Base-by-base conservation (phyloP, 2,797 vertebrate species). In the Otus scops region DNA sequence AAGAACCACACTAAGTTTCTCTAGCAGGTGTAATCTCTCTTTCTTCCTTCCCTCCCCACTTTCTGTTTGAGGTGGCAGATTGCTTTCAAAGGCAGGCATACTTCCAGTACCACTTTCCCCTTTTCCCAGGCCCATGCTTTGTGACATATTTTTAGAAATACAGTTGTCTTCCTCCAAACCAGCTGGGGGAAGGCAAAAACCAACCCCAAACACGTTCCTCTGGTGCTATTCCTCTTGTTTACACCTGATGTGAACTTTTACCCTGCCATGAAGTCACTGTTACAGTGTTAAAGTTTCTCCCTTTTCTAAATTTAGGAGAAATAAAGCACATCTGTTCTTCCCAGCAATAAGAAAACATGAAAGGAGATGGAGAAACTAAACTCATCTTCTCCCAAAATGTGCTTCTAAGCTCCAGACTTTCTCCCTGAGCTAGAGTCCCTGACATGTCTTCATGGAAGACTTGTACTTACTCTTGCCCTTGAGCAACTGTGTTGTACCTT, bases 251-350 rank as follows among this genome's bases (percentile, higher is more conserved):
- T 39, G 60, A 65, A 6, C n/a, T 12, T 23, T 43, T 34, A 39
- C 13, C 16, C 13, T 78, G 22, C 26, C 18, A 9, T 23, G 17
- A 88, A 47, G 45, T 73, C 48, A 48, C n/a, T n/a, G 11, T 39
- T 57, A 8, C 8, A 59, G 19, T 0, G 0, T 47, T 75, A 32
- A 48, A 56, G 10, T 45, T 74, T 47, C 13, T 21, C 3, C 10
- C 16, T 61, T 70, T 80, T 38, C 39, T 43, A 76, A 68, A 22
- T 53, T 61, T 26, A 53, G 41, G 61, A 48, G 65, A 76, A 84
- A 76, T 34, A 79, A 79, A 71, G 7, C 28, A 20, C 6, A 47
- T 65, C 6, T 65, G 34, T 70, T 80, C 7, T 36, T 82, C 14
- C 20, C 27, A 82, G 24, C 13, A 79, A 54, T 23, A 61, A 50